Evolutionary conservation across 2,797 vertebrate genomes (phyloP).

Genomic region (Clarias pachynema): DNA sequence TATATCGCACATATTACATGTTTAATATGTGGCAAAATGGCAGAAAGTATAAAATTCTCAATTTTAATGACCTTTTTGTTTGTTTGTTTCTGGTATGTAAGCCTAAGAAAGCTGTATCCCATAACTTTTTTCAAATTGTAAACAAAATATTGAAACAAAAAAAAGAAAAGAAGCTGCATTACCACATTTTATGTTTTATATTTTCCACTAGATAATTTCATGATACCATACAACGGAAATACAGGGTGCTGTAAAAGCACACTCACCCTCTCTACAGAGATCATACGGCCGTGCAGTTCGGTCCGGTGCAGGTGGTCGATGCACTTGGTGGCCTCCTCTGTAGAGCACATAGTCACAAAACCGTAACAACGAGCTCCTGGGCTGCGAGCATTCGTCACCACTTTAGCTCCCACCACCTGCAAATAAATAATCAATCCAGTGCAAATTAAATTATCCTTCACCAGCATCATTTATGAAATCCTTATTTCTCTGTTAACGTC

Average conservation of each 20-base stretch:
- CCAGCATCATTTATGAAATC: not conserved
- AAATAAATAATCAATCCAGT: not conserved
- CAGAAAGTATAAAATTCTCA: not conserved
- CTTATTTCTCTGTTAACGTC: not conserved
- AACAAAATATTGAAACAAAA: not conserved
- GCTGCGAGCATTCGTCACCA: conserved; percentile 96
- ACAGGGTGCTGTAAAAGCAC: not conserved
- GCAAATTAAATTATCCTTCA: not conserved
- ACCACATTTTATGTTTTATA: not conserved
- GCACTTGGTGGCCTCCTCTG: conserved; percentile 92
- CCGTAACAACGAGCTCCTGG: conserved; percentile 97
- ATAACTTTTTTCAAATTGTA: not conserved
- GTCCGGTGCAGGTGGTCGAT: conserved; percentile 93
- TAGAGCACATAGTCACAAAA: conserved; percentile 93
- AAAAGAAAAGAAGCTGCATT: not conserved
- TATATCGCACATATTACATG: not conserved
- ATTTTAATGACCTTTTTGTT: too few species aligned
- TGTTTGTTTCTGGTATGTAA: not conserved
- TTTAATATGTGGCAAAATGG: not conserved
- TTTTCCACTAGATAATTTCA: not conserved
- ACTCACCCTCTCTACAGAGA: conserved; percentile 92
- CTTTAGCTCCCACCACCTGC: conserved; percentile 95
- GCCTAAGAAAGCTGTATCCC: not conserved
- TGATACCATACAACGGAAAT: not conserved
- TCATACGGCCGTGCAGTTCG: conserved; percentile 95